Conservation (phyloP, 2,113 vertebrate genomes). For the Alexandromys fortis region DNA sequence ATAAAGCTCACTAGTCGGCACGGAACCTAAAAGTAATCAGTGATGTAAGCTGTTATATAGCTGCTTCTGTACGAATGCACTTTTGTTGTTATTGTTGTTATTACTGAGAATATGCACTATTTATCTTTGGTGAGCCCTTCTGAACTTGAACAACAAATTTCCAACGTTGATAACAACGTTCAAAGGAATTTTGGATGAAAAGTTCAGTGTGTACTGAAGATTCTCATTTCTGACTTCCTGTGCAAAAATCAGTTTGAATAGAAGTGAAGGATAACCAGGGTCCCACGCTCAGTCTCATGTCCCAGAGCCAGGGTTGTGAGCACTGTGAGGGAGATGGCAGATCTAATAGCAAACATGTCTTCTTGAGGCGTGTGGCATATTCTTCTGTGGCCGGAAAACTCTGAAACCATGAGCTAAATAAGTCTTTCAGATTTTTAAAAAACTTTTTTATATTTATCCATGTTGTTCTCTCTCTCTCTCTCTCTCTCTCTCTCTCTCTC, state of each 20-base stretch:
- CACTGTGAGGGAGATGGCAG: not conserved
- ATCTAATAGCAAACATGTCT: not conserved
- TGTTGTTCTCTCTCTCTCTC: too few species aligned
- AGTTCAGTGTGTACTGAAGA: not conserved
- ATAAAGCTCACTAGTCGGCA: not conserved
- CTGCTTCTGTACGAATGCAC: not conserved
- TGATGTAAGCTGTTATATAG: not conserved
- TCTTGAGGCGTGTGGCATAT: not conserved
- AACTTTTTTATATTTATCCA: not conserved
- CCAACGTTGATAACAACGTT: conserved; percentile 26
- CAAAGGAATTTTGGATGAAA: conserved; percentile 40
- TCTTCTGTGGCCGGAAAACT: not conserved
- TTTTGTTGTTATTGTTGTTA: not conserved
- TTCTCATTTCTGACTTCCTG: not conserved
- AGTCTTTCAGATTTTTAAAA: conserved; percentile 22
- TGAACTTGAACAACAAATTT: conserved; percentile 32
- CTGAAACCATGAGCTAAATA: not conserved
- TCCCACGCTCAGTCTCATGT: not conserved
- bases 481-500: too few species aligned
- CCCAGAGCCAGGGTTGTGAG: not conserved
- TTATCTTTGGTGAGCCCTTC: conserved; percentile 1
- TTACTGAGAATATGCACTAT: not conserved
- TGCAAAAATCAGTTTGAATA: conserved; percentile 14
- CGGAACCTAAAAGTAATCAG: not conserved
- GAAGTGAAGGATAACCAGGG: not conserved